These are phyloP conservation scores for Chrysopa pallens DNA, from an alignment of 1,140 invertebrate species.

Conservation along the genomic window DNA sequence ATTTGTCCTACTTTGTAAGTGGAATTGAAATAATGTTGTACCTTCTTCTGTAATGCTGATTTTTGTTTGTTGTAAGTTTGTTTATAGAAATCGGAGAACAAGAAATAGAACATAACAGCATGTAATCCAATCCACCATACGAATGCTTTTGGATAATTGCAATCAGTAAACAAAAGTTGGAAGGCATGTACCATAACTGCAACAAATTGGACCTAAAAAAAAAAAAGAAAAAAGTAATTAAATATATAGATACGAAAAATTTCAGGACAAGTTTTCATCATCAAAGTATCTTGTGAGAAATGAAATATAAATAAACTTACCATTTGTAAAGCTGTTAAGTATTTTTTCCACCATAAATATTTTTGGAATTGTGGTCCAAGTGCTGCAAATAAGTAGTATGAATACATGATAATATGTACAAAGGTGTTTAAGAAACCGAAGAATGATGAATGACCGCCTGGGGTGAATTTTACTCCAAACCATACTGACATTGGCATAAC, in stretches of 20 bases:
- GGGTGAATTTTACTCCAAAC: slow-evolving; percentile 88
- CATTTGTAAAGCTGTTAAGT: slow-evolving; percentile 75
- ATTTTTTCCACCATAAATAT: slow-evolving; percentile 87
- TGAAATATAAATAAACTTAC: slow-evolving; percentile 29
- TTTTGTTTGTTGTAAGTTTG: slow-evolving; percentile 35
- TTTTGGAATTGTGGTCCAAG: slow-evolving; percentile 64
- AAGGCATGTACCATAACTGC: slow-evolving; percentile 62
- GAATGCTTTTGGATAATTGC: slow-evolving; percentile 62
- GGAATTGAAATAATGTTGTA: too few species aligned
- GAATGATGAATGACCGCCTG: slow-evolving; percentile 71
- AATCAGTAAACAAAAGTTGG: slow-evolving; percentile 71
- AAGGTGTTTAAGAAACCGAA: slow-evolving; percentile 76
- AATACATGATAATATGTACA: slow-evolving; percentile 73
- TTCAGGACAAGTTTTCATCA: too few species aligned
- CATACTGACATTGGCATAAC: slow-evolving; percentile 93
- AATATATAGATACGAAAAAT: too few species aligned
- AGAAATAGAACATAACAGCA: slow-evolving; percentile 59
- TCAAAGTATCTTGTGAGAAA: too few species aligned
- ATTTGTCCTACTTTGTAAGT: too few species aligned
- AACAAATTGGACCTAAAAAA: slow-evolving; percentile 49
- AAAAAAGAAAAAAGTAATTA: slow-evolving; percentile 1
- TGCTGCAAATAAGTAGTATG: slow-evolving; percentile 72
- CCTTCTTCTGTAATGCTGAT: slow-evolving; percentile 3
- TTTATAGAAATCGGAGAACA: slow-evolving; percentile 61
- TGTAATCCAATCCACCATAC: slow-evolving; percentile 56